These are phyloP conservation scores for Scaptomyza montana DNA, from an alignment of 1,140 invertebrate genomes.

Conservation along the genomic window DNA sequence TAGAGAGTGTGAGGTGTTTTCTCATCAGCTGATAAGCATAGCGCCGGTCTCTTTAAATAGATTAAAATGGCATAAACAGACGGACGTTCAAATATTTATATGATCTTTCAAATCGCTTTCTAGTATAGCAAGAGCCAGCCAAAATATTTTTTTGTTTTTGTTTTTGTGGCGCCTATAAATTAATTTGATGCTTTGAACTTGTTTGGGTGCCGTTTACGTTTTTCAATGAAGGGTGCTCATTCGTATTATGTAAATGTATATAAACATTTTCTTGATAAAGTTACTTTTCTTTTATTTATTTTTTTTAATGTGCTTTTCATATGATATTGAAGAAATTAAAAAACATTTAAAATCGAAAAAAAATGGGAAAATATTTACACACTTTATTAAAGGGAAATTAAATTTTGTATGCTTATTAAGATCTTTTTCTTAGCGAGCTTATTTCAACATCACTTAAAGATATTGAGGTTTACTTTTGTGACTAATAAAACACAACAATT, in stretches of 20 bases:
- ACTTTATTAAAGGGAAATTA: too few relatives aligned
- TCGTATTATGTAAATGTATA: not conserved
- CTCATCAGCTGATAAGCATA: slow-evolving; percentile 36
- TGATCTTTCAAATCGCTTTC: slow-evolving; percentile 28
- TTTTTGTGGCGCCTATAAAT: slow-evolving; percentile 34
- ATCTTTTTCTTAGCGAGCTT: too few relatives aligned
- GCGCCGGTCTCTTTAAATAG: slow-evolving; percentile 45
- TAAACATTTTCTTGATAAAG: not conserved
- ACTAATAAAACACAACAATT: too few relatives aligned
- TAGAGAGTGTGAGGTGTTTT: slow-evolving; percentile 19
- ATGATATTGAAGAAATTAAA: too few relatives aligned
- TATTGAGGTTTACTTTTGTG: too few relatives aligned
- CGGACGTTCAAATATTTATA: not conserved
- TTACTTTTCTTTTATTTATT: too few relatives aligned
- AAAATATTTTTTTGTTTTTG: slow-evolving; percentile 11
- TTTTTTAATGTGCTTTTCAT: too few relatives aligned
- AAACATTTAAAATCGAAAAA: too few relatives aligned
- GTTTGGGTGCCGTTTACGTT: slow-evolving; percentile 26
- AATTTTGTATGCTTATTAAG: too few relatives aligned
- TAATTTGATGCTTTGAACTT: slow-evolving; percentile 48
- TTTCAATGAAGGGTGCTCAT: not conserved
- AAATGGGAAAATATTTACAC: too few relatives aligned
- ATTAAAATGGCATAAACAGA: slow-evolving; percentile 22
- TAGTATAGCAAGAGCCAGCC: not conserved
- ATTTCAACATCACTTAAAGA: too few relatives aligned